Evolutionary conservation across 2,888 invertebrate genomes (phyloP), one percentile per base, ranked within the genome.

Genomic region (Seira sanloemensis): DNA sequence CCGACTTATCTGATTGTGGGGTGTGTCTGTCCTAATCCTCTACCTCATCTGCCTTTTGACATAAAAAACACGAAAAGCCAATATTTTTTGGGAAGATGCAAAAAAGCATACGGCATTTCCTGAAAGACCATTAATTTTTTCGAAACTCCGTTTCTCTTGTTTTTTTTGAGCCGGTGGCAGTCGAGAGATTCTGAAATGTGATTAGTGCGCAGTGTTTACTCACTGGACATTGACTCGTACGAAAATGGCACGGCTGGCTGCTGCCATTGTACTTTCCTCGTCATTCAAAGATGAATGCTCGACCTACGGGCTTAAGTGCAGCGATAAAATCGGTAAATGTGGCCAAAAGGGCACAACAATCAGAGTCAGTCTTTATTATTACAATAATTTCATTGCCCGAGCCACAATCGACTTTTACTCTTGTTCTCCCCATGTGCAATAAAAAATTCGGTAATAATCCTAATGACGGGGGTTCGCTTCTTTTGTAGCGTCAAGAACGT

Each of bases 281-380:
- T 37, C 37, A 9, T 37, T 37, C 37, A 25, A 25, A 69, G 54
- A 50, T 72, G 50, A 73, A 65, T 74, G 74, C 54, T 74, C 80
- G 84, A 86, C 86, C 86, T 86, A 84, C 85, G 76, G 72, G 80
- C 73, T 25, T 37, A 21, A 74, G 74, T 27, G 58, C 65, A 69
- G 68, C 78, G 85, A 86, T 86, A 85, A 86, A 86, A 86, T 86
- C 82, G 72, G 77, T 81, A 86, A n/a, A 86, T 86, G 83, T 74
- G 74, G 74, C 27, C 74, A 54, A 74, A 74, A 74, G 65, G 74
- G 65, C 58, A 74, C 23, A 21, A 65, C 25, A 65, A 26, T 74
- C 26, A 62, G 62, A 58, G 37, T 74, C 65, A 62, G 25, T 23
- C 25, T 18, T 73, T 58, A 58, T 37, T 50, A 73, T 74, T 50